phyloP scores from a whole-genome alignment of 37 sponge, comb jelly and placozoan species.

The Oscarella lobularis region DNA sequence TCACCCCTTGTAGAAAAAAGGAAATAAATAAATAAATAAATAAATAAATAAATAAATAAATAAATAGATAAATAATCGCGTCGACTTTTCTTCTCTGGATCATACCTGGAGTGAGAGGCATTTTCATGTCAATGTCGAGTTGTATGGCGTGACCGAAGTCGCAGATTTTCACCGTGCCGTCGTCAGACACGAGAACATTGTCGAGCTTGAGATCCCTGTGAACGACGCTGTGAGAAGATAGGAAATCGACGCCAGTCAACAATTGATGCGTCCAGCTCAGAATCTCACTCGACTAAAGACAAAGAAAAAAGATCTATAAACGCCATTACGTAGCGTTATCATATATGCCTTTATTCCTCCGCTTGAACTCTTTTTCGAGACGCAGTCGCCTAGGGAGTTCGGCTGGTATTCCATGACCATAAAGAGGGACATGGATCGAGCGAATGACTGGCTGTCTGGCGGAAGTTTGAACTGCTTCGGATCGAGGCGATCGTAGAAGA shows the following conservation, averaged over 20 bases:
- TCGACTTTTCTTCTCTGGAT: background rate
- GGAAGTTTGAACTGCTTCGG: conserved; percentile 10
- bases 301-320: too few species aligned
- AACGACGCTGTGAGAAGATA: conserved; percentile 32
- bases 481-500: conserved; percentile 69
- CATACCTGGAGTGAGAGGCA: conserved; percentile 28
- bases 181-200: conserved; percentile 36
- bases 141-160: conserved; percentile 61
- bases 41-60: background rate
- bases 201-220: conserved; percentile 72
- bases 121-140: conserved; percentile 21
- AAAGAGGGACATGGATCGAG: conserved; percentile 37
- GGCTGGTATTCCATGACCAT: conserved; percentile 59
- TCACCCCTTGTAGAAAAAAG: conserved; percentile 19
- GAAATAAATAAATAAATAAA: background rate
- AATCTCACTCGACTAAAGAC: conserved; percentile 22
- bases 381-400: conserved; percentile 18
- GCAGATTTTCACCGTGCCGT: conserved; percentile 32
- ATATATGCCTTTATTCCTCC: background rate
- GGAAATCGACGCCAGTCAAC: conserved; percentile 40
- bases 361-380: background rate
- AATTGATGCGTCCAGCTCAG: conserved; percentile 43
- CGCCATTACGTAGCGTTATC: too few species aligned
- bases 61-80: background rate
- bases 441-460: conserved; percentile 1